A percentile compares a stretch with the other conserved stretches of the same genome.
These are phyloP conservation scores for Magallana angulata DNA, from an alignment of 1,140 invertebrate genomes.

Conservation along the genomic window DNA sequence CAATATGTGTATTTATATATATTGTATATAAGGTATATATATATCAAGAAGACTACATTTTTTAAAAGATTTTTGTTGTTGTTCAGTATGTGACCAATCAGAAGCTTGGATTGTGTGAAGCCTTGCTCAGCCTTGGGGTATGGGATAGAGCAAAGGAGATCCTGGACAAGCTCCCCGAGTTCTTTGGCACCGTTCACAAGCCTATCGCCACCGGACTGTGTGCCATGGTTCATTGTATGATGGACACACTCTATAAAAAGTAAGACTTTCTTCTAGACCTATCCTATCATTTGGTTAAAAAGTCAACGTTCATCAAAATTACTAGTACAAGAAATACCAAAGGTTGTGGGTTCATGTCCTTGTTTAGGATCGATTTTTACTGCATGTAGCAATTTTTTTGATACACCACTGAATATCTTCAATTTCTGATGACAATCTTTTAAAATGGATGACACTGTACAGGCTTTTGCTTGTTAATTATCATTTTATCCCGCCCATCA, in stretches of 20 bases:
- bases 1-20: too few species aligned
- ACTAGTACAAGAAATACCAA: too few species aligned
- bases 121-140: slow-evolving; percentile 91
- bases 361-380: too few species aligned
- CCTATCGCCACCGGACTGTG: slow-evolving; percentile 90
- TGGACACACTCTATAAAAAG: slow-evolving; percentile 93
- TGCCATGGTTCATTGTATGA: slow-evolving; percentile 89
- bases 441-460: too few species aligned
- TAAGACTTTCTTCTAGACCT: slow-evolving; percentile 75
- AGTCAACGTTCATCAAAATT: too few species aligned
- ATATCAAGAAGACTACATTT: background rate
- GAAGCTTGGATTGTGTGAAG: slow-evolving; percentile 95
- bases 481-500: too few species aligned
- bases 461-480: too few species aligned
- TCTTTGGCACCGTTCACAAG: slow-evolving; percentile 88
- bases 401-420: too few species aligned
- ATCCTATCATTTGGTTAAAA: too few species aligned
- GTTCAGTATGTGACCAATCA: slow-evolving; percentile 87
- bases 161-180: slow-evolving; percentile 90
- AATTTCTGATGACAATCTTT: too few species aligned
- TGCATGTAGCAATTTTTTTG: too few species aligned
- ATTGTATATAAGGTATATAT: background rate
- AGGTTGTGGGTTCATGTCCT: too few species aligned
- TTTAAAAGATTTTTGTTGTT: background rate
- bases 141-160: slow-evolving; percentile 92